Evolutionary conservation across 2,797 vertebrate species (phyloP), one percentile per base, ranked within the genome.

Genomic region (Hyperoplus lanceolatus): DNA sequence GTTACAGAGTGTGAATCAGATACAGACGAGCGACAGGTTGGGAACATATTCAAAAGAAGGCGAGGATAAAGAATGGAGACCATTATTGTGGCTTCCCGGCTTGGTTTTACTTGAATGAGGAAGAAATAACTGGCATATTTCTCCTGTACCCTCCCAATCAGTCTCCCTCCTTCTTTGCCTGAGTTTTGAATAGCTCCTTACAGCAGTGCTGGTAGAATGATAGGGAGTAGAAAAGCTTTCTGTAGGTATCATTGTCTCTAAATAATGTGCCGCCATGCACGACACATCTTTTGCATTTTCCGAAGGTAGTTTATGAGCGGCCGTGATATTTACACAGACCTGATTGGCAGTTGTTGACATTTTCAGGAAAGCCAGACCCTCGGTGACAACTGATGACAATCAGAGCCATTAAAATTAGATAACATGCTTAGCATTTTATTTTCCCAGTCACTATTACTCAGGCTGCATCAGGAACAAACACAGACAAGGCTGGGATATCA

Each of bases 281-380:
- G 1, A 51, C 75, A 68, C 66, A 71, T 83, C 49, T 56, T 79
- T 57, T 66, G 59, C 67, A 62, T 78, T 81, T 65, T 36, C 73
- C 57, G 15, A 45, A 45, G 56, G 77, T 79, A 42, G 29, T 61
- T 73, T 80, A 64, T 43, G 11, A 68, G 73, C 1, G 59, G 58
- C 87, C 73, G 5, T 92, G 93, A 86, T 91, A 88, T 91, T 90
- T 93, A 82, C 61, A 85, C 55, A 29, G 21, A 64, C 50, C 74
- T 85, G 84, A 89, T 84, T 89, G 88, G 75, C 82, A 81, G 78
- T 86, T 64, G 85, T 92, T 90, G 87, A 91, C 91, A 92, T 93
- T 93, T 91, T 54, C 84, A 50, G 75, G 46, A 81, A 84, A 81
- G 38, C 66, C 69, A 12, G 63, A 78, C 62, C 65, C 69, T 81